Conservation (phyloP, 2,888 invertebrate genomes). For the Sphaeridia pumilis region DNA sequence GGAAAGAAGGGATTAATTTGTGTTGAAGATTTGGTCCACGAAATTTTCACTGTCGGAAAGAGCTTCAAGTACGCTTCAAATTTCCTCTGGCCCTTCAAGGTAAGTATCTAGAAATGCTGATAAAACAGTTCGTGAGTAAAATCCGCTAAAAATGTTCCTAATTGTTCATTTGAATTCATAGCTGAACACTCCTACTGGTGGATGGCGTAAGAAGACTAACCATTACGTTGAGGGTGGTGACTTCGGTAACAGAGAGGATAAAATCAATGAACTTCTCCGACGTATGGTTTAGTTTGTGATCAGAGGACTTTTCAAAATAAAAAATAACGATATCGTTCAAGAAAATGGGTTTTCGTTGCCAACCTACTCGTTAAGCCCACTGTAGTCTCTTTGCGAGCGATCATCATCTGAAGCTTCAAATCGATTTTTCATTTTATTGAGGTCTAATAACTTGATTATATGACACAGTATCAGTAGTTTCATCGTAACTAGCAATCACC, state of each 20-base stretch:
- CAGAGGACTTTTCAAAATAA: no score
- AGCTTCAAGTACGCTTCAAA: constrained; percentile 89
- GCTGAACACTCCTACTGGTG: constrained; percentile 96
- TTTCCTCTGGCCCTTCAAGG: constrained; percentile 99
- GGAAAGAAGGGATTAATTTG: constrained; percentile 79
- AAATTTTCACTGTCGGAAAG: constrained; percentile 75
- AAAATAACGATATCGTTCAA: no score
- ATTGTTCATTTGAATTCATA: constrained; percentile 41
- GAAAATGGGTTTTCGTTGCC: no score
- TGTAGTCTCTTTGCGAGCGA: no score
- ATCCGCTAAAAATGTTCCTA: constrained; percentile 11
- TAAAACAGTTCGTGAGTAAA: no score
- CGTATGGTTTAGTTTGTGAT: constrained; percentile 71
- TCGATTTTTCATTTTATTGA: no score
- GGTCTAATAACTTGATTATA: no score
- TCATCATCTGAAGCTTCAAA: no score
- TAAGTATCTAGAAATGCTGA: no score
- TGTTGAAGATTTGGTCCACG: constrained; percentile 95
- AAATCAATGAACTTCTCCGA: constrained; percentile 88
- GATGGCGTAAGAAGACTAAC: constrained; percentile 99
- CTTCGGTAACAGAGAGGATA: constrained; percentile 96
- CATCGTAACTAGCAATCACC: constrained; percentile 22
- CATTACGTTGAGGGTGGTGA: constrained; percentile 99
- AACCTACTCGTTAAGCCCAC: no score
- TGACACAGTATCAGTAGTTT: no score